phyloP scores from a whole-genome alignment of 2,797 vertebrate species.

The Enteromius trimaculatus region DNA sequence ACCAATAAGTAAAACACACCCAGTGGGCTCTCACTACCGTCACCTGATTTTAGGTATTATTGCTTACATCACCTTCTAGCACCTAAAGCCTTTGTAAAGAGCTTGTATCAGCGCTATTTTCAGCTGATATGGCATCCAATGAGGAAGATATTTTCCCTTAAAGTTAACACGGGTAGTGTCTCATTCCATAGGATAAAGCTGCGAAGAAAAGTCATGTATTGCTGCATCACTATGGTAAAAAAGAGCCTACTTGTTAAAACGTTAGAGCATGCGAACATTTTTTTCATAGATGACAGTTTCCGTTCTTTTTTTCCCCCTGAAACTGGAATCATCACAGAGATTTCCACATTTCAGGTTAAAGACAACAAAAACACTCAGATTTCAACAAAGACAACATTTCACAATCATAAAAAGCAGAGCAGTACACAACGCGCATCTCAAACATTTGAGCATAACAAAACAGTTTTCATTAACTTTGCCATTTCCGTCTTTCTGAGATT shows the following conservation, averaged over 20 bases:
- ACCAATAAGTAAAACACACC: conserved; percentile 3
- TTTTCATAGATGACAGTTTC: conserved; percentile 73
- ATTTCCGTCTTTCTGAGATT: background rate
- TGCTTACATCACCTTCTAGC: background rate
- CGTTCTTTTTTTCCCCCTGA: conserved; percentile 61
- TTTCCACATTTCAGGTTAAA: conserved; percentile 69
- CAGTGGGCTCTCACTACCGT: background rate
- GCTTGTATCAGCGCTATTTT: conserved; percentile 1
- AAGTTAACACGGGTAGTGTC: conserved; percentile 14
- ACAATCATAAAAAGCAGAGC: conserved; percentile 44
- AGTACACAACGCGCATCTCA: conserved; percentile 28
- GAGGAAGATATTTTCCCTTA: conserved; percentile 18
- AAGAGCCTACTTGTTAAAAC: conserved; percentile 6
- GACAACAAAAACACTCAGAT: conserved; percentile 28
- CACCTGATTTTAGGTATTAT: background rate
- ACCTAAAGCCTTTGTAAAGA: conserved; percentile 4
- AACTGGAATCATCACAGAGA: conserved; percentile 68
- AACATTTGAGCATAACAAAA: background rate
- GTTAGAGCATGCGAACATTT: conserved; percentile 62
- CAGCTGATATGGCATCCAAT: conserved; percentile 17
- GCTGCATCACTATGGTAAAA: conserved; percentile 23
- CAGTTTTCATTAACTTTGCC: background rate
- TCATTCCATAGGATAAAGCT: conserved; percentile 13
- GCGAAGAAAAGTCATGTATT: conserved; percentile 37
- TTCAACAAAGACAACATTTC: conserved; percentile 32